phyloP scores from a whole-genome alignment of 2,113 vertebrate species.

The Coracopsis vasa region DNA sequence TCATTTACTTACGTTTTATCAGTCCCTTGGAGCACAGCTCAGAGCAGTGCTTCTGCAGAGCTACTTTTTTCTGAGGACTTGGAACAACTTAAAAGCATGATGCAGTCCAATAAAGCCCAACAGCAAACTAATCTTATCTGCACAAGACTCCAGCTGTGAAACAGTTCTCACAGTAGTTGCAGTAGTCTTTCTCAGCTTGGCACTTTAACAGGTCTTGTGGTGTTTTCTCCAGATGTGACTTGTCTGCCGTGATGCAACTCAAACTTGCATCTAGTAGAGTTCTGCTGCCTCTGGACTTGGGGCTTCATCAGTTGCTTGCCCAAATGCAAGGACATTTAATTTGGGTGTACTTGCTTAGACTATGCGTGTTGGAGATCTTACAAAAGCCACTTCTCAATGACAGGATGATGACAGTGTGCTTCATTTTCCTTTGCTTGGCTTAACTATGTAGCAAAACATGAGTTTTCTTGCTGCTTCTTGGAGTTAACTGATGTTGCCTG shows the following conservation, averaged over 20 bases:
- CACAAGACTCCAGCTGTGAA: not conserved
- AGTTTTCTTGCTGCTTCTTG: not conserved
- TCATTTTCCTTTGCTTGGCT: not conserved
- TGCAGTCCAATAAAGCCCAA: not conserved
- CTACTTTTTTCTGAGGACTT: not conserved
- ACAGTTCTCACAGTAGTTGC: not conserved
- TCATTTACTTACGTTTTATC: not conserved
- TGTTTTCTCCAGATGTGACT: not conserved
- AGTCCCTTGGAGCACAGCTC: not conserved
- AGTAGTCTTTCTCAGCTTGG: not conserved
- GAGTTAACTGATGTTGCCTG: not conserved
- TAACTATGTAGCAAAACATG: not conserved
- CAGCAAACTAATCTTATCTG: not conserved
- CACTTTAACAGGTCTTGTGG: not conserved
- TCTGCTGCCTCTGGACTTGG: not conserved
- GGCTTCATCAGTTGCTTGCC: not conserved
- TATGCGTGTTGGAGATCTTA: not conserved
- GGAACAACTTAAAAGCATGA: not conserved
- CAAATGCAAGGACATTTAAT: not conserved
- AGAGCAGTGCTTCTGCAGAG: not conserved
- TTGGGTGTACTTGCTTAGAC: not conserved
- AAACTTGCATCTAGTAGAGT: not conserved
- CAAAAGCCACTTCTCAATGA: not conserved
- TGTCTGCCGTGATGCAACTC: not conserved
- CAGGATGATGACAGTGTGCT: not conserved